Evolutionary conservation across 1,140 invertebrate species (phyloP), one percentile per base, ranked within the genome.

Genomic region (Platorchestia sp.): DNA sequence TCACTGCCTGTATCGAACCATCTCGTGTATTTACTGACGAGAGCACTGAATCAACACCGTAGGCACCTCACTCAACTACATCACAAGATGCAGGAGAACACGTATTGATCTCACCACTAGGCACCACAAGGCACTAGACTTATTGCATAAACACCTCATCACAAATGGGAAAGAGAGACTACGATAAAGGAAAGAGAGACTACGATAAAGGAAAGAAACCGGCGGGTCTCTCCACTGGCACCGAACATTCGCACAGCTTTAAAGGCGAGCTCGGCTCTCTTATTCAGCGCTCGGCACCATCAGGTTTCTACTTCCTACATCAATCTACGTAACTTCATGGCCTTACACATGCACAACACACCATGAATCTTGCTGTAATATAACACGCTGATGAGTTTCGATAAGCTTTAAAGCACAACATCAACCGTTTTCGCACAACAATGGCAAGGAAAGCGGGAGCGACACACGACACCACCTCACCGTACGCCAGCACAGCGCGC

Each of bases 241-340:
- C 86, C 86, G 7, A 89, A 89, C 87, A 41, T 89, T 44, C 87
- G 87, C 87, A 43, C 87, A 89, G 87, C 87, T 89, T 89, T 89
- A 89, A 89, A 44, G 87, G 87, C n/a, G 87, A 89, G 36, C 87
- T 41, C 43, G 10, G 22, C 36, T 51, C 86, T 86, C 86, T 86
- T 86, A 86, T 36, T 14, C 6, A 86, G 86, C 86, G 53, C 87
- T 22, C 59, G 27, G 14, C 10, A 75, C 59, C 59, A 75, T 10
- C 59, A 75, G 59, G 59, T 27, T 44, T 89, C 87, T 89, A 42
- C 87, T 42, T 16, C n/a, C 16, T 19, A 3, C 87, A 89, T 43
- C 1, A 42, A 89, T 36, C n/a, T 42, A 89, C n/a, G 10, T 89
- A 19, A 7, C 87, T 89, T 36, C 42, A 16, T 44, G 87, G 14